These are phyloP conservation scores for Benitochromis conjunctus DNA, from an alignment of 2,113 vertebrate genomes.

Conservation along the genomic window DNA sequence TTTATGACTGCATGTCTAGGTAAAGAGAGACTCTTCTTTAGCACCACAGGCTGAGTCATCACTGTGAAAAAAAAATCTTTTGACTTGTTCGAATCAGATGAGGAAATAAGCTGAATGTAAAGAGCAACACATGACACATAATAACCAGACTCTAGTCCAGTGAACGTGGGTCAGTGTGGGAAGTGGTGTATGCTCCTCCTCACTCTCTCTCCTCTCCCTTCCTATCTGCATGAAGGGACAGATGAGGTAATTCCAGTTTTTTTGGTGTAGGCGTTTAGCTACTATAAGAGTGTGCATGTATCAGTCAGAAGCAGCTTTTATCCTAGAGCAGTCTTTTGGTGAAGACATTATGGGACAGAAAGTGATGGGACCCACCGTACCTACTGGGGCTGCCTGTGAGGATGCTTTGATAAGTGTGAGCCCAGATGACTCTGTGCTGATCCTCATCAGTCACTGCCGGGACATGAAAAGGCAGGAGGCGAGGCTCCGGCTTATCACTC, in stretches of 20 bases:
- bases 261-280: not conserved
- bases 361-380: not conserved
- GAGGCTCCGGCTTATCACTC: not conserved
- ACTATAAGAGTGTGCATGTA: not conserved
- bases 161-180: not conserved
- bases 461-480: conserved; percentile 43
- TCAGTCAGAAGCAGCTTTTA: not conserved
- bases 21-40: not conserved
- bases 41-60: not conserved
- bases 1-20: not conserved
- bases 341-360: not conserved
- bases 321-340: not conserved
- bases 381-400: not conserved
- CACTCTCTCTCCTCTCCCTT: not conserved
- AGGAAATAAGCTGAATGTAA: not conserved
- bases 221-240: not conserved
- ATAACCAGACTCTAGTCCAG: not conserved
- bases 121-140: not conserved
- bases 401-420: not conserved
- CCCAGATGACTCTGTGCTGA: not conserved
- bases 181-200: not conserved
- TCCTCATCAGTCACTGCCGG: conserved; percentile 22
- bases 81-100: not conserved
- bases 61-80: not conserved
- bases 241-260: not conserved